Evolutionary conservation across 2,888 invertebrate genomes (phyloP).

Genomic region (Drosophila atripex): DNA sequence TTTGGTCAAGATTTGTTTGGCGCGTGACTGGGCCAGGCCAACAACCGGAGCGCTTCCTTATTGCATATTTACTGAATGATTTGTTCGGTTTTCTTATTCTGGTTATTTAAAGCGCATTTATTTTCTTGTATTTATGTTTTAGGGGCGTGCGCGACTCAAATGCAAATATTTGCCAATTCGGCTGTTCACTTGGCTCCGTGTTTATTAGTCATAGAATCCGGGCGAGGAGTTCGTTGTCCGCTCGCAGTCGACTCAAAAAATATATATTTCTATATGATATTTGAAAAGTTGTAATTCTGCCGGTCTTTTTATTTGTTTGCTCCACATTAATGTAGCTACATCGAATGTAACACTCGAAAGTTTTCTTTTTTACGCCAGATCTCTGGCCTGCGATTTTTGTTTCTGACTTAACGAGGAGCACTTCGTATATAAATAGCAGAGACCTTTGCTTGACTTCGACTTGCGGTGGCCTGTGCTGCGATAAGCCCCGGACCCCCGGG

Average conservation of each 20-base stretch:
- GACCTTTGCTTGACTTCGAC: slow-evolving; percentile 52
- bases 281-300: slow-evolving; percentile 45
- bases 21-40: slow-evolving; percentile 15
- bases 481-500: slow-evolving; percentile 28
- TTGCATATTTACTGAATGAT: slow-evolving; percentile 36
- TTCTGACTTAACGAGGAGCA: slow-evolving; percentile 20
- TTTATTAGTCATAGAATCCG: slow-evolving; percentile 63
- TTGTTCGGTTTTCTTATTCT: slow-evolving; percentile 6
- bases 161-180: slow-evolving; percentile 67
- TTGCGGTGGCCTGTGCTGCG: slow-evolving; percentile 46
- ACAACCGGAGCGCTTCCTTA: slow-evolving; percentile 53
- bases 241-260: slow-evolving; percentile 3
- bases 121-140: slow-evolving; percentile 28
- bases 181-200: slow-evolving; percentile 48
- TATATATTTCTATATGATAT: slow-evolving; percentile 25
- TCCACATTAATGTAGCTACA: slow-evolving; percentile 22
- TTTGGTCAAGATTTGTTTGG: slow-evolving; percentile 30
- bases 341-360: slow-evolving; percentile 10
- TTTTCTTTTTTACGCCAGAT: background rate
- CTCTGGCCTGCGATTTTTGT: slow-evolving; percentile 1
- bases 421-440: slow-evolving; percentile 43
- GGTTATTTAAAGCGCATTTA: slow-evolving; percentile 10
- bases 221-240: slow-evolving; percentile 40
- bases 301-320: slow-evolving; percentile 48
- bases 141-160: slow-evolving; percentile 46